Conservation (phyloP, 1,140 invertebrate species). For the Musca domestica region DNA sequence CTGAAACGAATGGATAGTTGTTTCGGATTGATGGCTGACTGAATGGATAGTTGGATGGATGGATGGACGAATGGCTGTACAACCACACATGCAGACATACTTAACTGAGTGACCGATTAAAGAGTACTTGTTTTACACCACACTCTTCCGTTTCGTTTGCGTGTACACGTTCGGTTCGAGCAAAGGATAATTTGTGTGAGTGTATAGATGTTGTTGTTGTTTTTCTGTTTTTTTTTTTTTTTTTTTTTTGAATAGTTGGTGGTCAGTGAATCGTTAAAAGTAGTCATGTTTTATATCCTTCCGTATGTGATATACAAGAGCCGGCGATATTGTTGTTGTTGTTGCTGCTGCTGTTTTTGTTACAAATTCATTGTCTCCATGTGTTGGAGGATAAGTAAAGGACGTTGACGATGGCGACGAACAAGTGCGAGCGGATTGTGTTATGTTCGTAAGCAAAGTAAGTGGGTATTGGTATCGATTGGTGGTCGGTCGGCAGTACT, state of each 20-base stretch:
- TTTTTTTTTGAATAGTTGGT: neutral
- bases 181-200: no score
- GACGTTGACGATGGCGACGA: no score
- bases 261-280: slow-evolving; percentile 18
- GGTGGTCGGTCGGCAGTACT: no score
- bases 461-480: no score
- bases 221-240: neutral
- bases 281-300: slow-evolving; percentile 20
- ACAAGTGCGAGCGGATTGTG: no score
- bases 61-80: neutral
- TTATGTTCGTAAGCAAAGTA: no score
- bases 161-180: no score
- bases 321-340: slow-evolving; percentile 1
- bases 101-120: slow-evolving; percentile 19
- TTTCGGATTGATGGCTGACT: no score
- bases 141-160: no score
- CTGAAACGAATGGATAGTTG: no score
- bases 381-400: neutral
- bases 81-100: neutral
- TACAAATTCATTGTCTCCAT: neutral
- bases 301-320: slow-evolving; percentile 5
- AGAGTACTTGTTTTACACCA: neutral
- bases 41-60: no score
- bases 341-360: slow-evolving; percentile 6
- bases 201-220: neutral